These are phyloP conservation scores for Daboia siamensis DNA, from an alignment of 2,113 vertebrate species.

Conservation along the genomic window DNA sequence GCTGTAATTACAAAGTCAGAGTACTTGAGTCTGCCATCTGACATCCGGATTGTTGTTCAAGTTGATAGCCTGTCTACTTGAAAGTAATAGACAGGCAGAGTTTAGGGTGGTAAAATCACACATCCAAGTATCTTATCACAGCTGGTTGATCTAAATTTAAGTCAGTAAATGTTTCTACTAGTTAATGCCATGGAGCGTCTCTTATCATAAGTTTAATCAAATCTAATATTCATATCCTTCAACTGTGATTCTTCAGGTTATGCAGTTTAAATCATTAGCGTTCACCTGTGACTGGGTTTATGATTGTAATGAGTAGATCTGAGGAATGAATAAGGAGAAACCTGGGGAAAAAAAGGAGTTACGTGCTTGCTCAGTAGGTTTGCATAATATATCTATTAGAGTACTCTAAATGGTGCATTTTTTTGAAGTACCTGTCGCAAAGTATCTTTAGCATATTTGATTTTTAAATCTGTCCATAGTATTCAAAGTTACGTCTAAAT, in stretches of 20 bases:
- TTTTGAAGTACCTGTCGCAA: not conserved
- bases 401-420: not conserved
- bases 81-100: slow-evolving; percentile 18
- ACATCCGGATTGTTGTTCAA: slow-evolving; percentile 17
- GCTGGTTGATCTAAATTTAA: slow-evolving; percentile 32
- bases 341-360: not conserved
- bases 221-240: not conserved
- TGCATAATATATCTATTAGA: not conserved
- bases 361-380: not conserved
- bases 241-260: not conserved
- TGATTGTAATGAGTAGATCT: not conserved
- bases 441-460: not conserved
- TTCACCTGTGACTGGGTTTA: not conserved
- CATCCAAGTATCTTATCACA: slow-evolving; percentile 1
- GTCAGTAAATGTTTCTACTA: not conserved
- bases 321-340: not conserved
- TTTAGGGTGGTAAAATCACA: slow-evolving; percentile 10
- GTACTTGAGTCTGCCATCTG: slow-evolving; percentile 3
- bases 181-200: not conserved
- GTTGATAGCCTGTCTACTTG: slow-evolving; percentile 25
- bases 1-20: slow-evolving; percentile 26
- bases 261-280: not conserved
- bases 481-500: not conserved
- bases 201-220: not conserved
- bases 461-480: not conserved